A percentile compares a stretch with the other conserved stretches of the same genome.
phyloP scores from a whole-genome alignment of 2,113 vertebrate genomes.

The Aptenodytes forsteri region DNA sequence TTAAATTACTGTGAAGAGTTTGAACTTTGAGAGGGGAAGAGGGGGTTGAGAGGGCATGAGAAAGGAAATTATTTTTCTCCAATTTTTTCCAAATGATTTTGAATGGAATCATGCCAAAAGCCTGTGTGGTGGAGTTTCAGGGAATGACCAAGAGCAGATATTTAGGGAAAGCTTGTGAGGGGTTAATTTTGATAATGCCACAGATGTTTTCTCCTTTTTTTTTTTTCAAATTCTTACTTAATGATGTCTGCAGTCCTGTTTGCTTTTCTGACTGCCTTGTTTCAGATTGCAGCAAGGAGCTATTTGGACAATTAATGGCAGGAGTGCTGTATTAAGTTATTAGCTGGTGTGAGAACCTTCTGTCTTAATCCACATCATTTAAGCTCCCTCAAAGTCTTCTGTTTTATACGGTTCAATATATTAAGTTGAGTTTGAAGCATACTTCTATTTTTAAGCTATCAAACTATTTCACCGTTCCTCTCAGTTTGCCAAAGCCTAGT shows the following conservation, averaged over 20 bases:
- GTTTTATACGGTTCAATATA: neutral
- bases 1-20: neutral
- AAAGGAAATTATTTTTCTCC: neutral
- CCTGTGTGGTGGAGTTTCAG: neutral
- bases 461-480: neutral
- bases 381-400: neutral
- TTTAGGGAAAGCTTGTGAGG: neutral
- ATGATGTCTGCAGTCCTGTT: neutral
- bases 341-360: neutral
- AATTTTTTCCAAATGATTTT: neutral
- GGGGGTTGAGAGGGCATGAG: rapidly evolving
- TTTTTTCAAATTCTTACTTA: neutral
- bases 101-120: neutral
- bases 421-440: neutral
- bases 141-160: neutral
- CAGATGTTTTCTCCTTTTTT: neutral
- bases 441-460: neutral
- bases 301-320: neutral
- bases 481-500: neutral
- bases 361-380: neutral
- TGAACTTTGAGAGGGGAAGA: neutral
- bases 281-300: neutral
- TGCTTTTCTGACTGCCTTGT: neutral
- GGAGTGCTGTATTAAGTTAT: neutral
- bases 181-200: neutral